These are phyloP conservation scores for Phacellophora camtschatica DNA, from an alignment of 30 jellyfish, hydroid and myxozoan genomes.

Conservation along the genomic window DNA sequence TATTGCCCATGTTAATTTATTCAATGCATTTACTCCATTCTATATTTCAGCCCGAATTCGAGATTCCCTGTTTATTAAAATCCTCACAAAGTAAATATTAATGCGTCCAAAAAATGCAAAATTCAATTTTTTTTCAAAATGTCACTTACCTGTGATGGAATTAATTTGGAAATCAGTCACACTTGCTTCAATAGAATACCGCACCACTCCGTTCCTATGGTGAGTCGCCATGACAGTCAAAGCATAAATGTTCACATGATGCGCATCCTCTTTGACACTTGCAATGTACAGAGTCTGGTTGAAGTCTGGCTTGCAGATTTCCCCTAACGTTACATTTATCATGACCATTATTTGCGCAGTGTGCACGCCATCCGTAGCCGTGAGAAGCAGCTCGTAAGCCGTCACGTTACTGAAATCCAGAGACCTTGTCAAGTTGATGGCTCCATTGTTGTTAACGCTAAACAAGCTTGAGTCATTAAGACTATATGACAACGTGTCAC, in stretches of 20 bases:
- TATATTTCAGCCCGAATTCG: too few species aligned
- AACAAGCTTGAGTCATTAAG: constrained; percentile 41
- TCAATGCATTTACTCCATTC: too few species aligned
- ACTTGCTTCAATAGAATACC: constrained; percentile 37
- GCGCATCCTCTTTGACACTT: constrained; percentile 50
- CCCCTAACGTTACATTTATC: constrained; percentile 3
- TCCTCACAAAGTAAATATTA: too few species aligned
- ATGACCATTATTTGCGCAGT: background rate
- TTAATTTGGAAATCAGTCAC: constrained; percentile 24
- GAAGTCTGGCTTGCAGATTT: constrained; percentile 64
- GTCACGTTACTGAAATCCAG: constrained; percentile 32
- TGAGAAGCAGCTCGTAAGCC: constrained; percentile 36
- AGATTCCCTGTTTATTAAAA: too few species aligned
- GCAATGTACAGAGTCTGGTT: constrained; percentile 45
- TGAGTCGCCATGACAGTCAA: constrained; percentile 65
- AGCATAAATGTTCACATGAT: constrained; percentile 12
- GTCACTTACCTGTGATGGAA: constrained; percentile 32
- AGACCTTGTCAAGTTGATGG: constrained; percentile 19
- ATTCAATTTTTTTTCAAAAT: too few species aligned
- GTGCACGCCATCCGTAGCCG: constrained; percentile 68
- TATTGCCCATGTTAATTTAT: too few species aligned
- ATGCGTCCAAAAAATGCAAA: too few species aligned
- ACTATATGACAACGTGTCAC: background rate
- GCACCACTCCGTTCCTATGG: constrained; percentile 38
- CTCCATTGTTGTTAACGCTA: constrained; percentile 71